Percentiles rank a stretch among this genome's conserved stretches.
Evolutionary conservation across 2,888 invertebrate genomes (phyloP).

Genomic region (Pheosia gnoma): DNA sequence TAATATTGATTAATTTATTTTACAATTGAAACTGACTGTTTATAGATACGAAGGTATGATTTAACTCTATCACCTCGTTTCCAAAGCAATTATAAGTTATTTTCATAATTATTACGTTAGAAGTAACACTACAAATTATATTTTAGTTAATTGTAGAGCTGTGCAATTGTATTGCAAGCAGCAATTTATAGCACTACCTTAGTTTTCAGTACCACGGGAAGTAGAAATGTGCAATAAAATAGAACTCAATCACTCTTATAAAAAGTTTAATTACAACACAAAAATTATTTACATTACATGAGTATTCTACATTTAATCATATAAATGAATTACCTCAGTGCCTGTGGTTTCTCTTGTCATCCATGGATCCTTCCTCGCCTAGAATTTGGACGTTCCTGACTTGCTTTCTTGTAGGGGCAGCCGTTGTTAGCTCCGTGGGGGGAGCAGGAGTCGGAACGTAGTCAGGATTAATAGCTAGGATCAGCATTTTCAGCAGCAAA

Average conservation of each 20-base stretch:
- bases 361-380: slow-evolving; percentile 84
- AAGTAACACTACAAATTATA: background rate
- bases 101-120: background rate
- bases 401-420: slow-evolving; percentile 82
- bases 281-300: slow-evolving; percentile 68
- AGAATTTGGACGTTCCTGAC: slow-evolving; percentile 89
- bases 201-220: background rate
- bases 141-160: background rate
- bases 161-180: background rate
- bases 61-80: no score
- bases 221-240: slow-evolving; percentile 22
- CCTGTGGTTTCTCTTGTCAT: slow-evolving; percentile 64
- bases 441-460: slow-evolving; percentile 72
- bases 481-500: slow-evolving; percentile 88
- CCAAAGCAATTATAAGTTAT: background rate
- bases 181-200: background rate
- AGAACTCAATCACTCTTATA: slow-evolving; percentile 35
- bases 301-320: slow-evolving; percentile 61
- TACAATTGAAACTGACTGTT: no score
- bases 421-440: slow-evolving; percentile 74
- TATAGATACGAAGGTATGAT: background rate
- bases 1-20: no score
- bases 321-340: slow-evolving; percentile 57
- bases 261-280: slow-evolving; percentile 54
- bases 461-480: slow-evolving; percentile 88